A percentile compares a stretch with the other conserved stretches of the same genome.
These are phyloP conservation scores for Baronia brevicornis DNA, from an alignment of 2,888 invertebrate species.

Conservation along the genomic window DNA sequence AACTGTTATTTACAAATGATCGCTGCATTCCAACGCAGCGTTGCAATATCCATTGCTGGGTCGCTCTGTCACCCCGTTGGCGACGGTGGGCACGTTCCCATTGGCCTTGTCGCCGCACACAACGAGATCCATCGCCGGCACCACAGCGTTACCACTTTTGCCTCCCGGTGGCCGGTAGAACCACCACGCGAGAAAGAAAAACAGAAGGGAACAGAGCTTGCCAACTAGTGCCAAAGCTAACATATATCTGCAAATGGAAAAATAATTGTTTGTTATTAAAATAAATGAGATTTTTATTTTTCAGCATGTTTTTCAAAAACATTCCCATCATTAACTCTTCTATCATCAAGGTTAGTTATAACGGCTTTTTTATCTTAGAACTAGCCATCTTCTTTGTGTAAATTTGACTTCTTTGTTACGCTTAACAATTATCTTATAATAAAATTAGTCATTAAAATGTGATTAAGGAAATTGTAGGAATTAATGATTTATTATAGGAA, in stretches of 20 bases:
- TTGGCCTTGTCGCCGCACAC: conserved; percentile 33
- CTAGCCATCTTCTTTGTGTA: too few species aligned
- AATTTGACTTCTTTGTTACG: too few species aligned
- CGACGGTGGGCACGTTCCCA: conserved; percentile 34
- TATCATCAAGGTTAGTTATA: too few species aligned
- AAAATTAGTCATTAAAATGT: too few species aligned
- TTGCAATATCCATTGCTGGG: conserved; percentile 58
- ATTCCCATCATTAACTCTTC: too few species aligned
- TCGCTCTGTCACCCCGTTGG: conserved; percentile 26
- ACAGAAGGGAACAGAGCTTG: conserved; percentile 80
- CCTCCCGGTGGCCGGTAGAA: conserved; percentile 80
- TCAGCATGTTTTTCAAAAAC: too few species aligned
- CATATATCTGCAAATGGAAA: conserved; percentile 77
- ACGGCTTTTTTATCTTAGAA: too few species aligned
- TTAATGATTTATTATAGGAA: too few species aligned
- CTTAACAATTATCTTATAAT: too few species aligned
- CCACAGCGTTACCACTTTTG: conserved; percentile 46
- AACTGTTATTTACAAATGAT: conserved; percentile 49
- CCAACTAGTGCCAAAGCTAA: conserved; percentile 82
- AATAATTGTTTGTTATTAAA: too few species aligned
- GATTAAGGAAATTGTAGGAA: too few species aligned
- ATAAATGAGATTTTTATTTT: too few species aligned
- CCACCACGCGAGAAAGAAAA: conserved; percentile 86
- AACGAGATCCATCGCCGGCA: conserved; percentile 50
- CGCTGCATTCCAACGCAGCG: conserved; percentile 59